These are phyloP conservation scores for Bovichtus variegatus DNA, from an alignment of 2,797 vertebrate genomes.

Conservation along the genomic window DNA sequence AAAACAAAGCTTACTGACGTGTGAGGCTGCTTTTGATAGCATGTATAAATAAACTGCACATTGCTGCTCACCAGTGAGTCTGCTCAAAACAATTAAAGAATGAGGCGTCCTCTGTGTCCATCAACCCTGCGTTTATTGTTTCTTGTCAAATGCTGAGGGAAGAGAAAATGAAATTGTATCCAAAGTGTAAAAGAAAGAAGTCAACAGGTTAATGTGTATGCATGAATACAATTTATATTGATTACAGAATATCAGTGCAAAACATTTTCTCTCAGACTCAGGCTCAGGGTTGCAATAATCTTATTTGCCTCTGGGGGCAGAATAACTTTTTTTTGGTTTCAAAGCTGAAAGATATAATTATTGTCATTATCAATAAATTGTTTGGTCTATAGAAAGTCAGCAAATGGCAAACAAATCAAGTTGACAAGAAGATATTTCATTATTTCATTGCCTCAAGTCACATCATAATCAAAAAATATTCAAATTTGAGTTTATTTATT, in stretches of 20 bases:
- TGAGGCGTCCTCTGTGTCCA: neutral
- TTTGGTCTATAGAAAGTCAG: neutral
- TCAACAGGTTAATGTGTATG: neutral
- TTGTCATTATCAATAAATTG: neutral
- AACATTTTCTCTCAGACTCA: neutral
- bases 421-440: too few species aligned
- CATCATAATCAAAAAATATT: too few species aligned
- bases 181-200: neutral
- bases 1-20: slow-evolving; percentile 62
- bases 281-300: neutral
- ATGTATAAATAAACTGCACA: slow-evolving; percentile 51
- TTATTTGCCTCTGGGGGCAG: neutral
- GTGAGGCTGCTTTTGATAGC: slow-evolving; percentile 55
- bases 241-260: neutral
- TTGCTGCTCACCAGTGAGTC: slow-evolving; percentile 35
- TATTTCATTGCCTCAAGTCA: too few species aligned
- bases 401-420: neutral
- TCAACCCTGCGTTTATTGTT: neutral
- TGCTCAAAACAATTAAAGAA: slow-evolving; percentile 42
- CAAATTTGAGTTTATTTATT: neutral
- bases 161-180: neutral
- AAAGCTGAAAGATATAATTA: neutral
- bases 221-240: neutral
- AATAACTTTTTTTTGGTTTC: neutral
- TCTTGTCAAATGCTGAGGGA: neutral